Evolutionary conservation across 2,113 vertebrate species (phyloP).

Genomic region (Bothrops jararaca): DNA sequence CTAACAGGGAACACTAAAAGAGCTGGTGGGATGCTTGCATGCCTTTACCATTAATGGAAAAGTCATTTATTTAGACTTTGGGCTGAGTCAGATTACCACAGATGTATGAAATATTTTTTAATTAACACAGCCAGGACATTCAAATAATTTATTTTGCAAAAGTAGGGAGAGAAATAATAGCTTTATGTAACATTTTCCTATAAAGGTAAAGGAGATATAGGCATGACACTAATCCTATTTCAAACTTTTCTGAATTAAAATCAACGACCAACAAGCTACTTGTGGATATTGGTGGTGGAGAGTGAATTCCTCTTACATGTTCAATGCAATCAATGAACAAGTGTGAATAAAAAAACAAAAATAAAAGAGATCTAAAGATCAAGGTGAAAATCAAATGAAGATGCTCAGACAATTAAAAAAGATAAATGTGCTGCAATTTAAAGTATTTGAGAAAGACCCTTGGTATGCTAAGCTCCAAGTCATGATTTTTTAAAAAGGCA

Average conservation of each 20-base stretch:
- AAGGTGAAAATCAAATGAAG: constrained; percentile 45
- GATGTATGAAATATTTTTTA: neutral
- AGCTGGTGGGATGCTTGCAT: neutral
- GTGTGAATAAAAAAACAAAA: constrained; percentile 54
- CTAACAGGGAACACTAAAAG: neutral
- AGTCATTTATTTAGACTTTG: neutral
- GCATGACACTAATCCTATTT: neutral
- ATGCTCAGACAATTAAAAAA: constrained; percentile 63
- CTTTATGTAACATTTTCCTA: neutral
- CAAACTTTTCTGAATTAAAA: constrained; percentile 42
- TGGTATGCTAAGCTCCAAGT: constrained; percentile 59
- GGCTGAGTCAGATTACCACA: neutral
- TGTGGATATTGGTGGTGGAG: neutral
- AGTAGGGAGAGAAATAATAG: neutral
- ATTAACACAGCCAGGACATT: neutral
- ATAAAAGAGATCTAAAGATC: constrained; percentile 34
- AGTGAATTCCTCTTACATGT: constrained; percentile 25
- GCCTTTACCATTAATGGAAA: neutral
- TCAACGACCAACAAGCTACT: constrained; percentile 38
- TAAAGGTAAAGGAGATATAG: neutral
- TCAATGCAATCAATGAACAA: constrained; percentile 31
- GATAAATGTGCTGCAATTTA: constrained; percentile 64
- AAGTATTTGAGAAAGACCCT: constrained; percentile 28
- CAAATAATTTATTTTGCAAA: neutral
- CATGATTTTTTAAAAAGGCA: constrained; percentile 71